These are phyloP conservation scores for Atta texana DNA, from an alignment of 1,140 invertebrate species.

Conservation along the genomic window DNA sequence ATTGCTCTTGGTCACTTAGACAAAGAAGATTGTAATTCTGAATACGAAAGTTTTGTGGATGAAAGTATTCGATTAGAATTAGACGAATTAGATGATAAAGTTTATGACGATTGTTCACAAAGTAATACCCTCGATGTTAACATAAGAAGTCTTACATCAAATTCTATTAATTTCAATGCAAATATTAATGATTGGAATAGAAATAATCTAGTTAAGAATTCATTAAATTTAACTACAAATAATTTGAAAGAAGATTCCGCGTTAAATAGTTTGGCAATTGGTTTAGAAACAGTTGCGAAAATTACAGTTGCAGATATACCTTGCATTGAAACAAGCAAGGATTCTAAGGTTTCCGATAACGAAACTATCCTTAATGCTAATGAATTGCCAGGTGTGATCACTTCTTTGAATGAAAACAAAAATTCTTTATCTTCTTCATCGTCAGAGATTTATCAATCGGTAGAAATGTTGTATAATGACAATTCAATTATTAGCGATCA, in stretches of 20 bases:
- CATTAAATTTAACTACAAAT: not conserved
- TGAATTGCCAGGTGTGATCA: constrained; percentile 80
- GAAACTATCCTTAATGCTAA: constrained; percentile 60
- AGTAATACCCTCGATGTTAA: not conserved
- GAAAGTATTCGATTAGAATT: constrained; percentile 26
- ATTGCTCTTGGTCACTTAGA: not conserved
- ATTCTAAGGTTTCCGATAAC: constrained; percentile 35
- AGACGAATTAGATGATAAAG: not conserved
- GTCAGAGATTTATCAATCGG: constrained; percentile 62
- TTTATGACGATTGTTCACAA: not conserved
- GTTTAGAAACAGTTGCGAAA: constrained; percentile 53
- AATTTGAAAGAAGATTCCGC: not conserved
- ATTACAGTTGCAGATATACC: constrained; percentile 75
- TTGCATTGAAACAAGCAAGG: constrained; percentile 41
- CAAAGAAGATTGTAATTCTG: constrained; percentile 14
- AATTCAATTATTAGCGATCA: constrained; percentile 13
- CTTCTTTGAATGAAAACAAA: constrained; percentile 75
- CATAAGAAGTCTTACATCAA: not conserved
- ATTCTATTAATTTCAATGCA: constrained; percentile 1
- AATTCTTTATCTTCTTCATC: constrained; percentile 67
- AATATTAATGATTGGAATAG: not conserved
- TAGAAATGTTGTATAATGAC: constrained; percentile 26
- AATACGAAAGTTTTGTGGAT: constrained; percentile 51
- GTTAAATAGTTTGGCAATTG: not conserved
- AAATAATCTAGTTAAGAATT: not conserved